Conservation (phyloP, 2,113 vertebrate species). For the Rousettus leschenaultii region DNA sequence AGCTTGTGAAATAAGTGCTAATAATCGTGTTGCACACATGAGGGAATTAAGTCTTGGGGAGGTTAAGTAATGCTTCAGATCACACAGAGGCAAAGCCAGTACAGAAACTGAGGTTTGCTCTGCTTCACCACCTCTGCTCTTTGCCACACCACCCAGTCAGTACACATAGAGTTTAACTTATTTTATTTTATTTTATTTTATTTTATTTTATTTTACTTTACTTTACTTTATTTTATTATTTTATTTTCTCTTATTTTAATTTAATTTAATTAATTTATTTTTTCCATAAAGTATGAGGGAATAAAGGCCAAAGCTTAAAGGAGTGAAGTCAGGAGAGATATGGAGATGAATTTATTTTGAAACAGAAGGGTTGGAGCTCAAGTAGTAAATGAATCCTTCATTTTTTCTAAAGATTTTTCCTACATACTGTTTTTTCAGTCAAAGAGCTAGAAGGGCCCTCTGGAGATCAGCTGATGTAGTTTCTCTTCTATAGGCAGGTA, state of each 20-base stretch:
- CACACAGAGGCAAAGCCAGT: neutral
- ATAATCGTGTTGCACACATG: neutral
- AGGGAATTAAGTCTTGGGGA: neutral
- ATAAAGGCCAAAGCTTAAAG: neutral
- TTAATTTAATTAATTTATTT: too few species aligned
- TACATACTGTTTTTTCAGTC: neutral
- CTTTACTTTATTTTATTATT: too few species aligned
- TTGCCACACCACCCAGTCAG: neutral
- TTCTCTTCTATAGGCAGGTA: neutral
- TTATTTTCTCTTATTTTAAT: too few species aligned
- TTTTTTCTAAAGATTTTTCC: neutral
- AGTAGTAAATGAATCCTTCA: neutral
- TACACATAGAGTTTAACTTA: neutral
- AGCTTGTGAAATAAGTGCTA: neutral
- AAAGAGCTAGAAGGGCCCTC: neutral
- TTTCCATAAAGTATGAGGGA: neutral
- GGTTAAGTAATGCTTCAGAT: neutral
- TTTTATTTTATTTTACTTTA: too few species aligned
- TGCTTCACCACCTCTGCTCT: neutral
- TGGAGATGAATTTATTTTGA: conserved; percentile 3
- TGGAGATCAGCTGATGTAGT: neutral
- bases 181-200: neutral
- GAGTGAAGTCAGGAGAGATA: neutral
- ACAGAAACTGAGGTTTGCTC: neutral
- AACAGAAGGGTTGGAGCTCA: neutral